These are phyloP conservation scores for Pachycephus smyrnensis DNA, from an alignment of 2,888 invertebrate genomes.

Conservation along the genomic window DNA sequence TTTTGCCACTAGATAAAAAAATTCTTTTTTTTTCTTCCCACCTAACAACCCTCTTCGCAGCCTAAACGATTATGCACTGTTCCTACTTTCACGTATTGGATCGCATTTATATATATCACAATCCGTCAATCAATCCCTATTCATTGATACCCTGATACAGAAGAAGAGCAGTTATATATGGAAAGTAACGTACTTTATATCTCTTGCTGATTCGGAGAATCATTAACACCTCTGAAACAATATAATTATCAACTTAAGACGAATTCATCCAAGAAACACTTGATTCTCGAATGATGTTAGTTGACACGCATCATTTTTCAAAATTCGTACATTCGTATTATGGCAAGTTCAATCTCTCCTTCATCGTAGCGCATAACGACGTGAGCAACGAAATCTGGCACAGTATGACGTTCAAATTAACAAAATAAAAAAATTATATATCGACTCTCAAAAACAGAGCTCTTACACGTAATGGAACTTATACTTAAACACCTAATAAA, in stretches of 20 bases:
- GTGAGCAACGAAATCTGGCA: background rate
- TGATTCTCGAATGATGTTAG: background rate
- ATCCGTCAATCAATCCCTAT: background rate
- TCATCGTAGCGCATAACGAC: background rate
- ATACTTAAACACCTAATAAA: background rate
- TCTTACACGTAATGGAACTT: background rate
- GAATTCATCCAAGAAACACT: background rate
- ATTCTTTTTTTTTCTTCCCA: background rate
- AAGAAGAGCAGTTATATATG: constrained; percentile 5
- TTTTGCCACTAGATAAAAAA: background rate
- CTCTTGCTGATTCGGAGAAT: constrained; percentile 2
- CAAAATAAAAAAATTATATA: background rate
- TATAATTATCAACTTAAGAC: background rate
- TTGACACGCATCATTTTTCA: background rate
- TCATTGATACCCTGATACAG: constrained; percentile 7
- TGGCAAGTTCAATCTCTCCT: background rate
- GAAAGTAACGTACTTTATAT: constrained; percentile 5
- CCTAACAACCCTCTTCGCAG: background rate
- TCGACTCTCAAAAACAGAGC: background rate
- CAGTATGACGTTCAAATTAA: background rate
- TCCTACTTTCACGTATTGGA: background rate
- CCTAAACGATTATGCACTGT: background rate
- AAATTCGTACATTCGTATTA: background rate
- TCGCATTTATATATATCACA: background rate
- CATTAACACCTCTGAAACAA: constrained; percentile 3